These are phyloP conservation scores for Erythrolamprus reginae DNA, from an alignment of 2,113 vertebrate genomes.

Conservation along the genomic window DNA sequence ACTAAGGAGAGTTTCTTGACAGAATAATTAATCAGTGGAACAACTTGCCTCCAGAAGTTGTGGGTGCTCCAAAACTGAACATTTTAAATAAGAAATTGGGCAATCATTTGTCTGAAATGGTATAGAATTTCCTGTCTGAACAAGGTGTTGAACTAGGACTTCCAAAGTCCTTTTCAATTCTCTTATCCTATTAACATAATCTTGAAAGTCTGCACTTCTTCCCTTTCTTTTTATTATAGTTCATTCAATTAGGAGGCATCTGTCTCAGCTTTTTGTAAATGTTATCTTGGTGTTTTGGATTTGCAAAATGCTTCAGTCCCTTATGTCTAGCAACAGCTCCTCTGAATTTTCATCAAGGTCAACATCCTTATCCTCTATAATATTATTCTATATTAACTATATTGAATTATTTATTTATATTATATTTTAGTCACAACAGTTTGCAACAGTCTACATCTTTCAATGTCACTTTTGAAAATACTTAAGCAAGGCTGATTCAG, in stretches of 20 bases:
- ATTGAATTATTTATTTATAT: not conserved
- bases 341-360: not conserved
- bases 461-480: not conserved
- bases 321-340: not conserved
- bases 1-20: too few relatives aligned
- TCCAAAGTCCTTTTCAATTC: too few relatives aligned
- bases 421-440: not conserved
- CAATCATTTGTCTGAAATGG: too few relatives aligned
- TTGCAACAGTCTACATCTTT: not conserved
- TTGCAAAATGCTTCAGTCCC: not conserved
- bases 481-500: not conserved
- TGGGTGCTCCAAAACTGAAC: too few relatives aligned
- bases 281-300: not conserved
- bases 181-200: not conserved
- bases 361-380: not conserved
- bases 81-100: too few relatives aligned
- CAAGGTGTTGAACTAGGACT: too few relatives aligned
- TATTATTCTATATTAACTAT: not conserved
- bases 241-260: not conserved
- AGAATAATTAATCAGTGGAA: too few relatives aligned
- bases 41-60: too few relatives aligned
- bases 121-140: too few relatives aligned
- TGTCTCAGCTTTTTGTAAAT: not conserved
- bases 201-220: not conserved
- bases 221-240: not conserved